phyloP scores from a whole-genome alignment of 2,113 vertebrate genomes.

The Lichenostomus cassidix region DNA sequence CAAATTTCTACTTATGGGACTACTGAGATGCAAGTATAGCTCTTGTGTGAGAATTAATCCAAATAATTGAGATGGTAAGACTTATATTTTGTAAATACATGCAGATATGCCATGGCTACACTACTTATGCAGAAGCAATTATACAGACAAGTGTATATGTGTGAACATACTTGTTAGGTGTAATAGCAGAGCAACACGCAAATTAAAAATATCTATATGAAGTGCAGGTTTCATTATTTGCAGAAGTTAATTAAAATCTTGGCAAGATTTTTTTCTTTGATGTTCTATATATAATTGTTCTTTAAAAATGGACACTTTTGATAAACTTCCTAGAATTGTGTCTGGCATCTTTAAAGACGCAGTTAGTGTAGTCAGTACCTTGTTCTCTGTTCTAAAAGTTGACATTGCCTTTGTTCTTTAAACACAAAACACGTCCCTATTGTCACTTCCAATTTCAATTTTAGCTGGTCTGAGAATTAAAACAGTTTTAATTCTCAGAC shows the following conservation, averaged over 20 bases:
- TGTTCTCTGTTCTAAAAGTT: not conserved
- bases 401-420: conserved; percentile 16
- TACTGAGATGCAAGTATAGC: not conserved
- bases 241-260: conserved; percentile 35
- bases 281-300: conserved; percentile 6
- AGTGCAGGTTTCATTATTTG: not conserved
- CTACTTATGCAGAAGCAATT: not conserved
- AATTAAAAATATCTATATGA: not conserved
- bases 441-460: not conserved
- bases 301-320: conserved; percentile 13
- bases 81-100: not conserved
- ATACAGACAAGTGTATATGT: not conserved
- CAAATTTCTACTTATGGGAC: not conserved
- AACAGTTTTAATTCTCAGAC: not conserved
- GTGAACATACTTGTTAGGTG: not conserved
- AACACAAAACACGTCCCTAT: not conserved
- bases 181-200: not conserved
- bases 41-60: not conserved
- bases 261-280: conserved; percentile 21
- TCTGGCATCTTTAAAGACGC: not conserved
- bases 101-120: not conserved
- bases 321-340: conserved; percentile 61
- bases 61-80: not conserved
- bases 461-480: not conserved
- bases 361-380: not conserved